A percentile compares a stretch with the other conserved stretches of the same genome.
Conservation (phyloP, 2,113 vertebrate genomes). For the Periophthalmodon schlosseri region DNA sequence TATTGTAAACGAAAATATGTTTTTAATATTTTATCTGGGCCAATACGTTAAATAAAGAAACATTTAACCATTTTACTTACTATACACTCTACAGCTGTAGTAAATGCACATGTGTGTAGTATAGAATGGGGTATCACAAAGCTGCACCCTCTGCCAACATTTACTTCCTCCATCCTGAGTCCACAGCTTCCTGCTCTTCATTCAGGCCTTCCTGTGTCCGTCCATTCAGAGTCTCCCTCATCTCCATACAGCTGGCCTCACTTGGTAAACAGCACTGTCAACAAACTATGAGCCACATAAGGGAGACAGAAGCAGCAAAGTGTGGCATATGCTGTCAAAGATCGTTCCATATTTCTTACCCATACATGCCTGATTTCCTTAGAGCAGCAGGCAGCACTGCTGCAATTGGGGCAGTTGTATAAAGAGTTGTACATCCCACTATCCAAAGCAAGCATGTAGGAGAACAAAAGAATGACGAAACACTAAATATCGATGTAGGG, state of each 20-base stretch:
- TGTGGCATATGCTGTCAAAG: constrained; percentile 22
- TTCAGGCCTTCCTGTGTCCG: constrained; percentile 63
- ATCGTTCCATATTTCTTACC: constrained; percentile 44
- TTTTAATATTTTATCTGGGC: no score
- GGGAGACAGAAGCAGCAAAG: constrained; percentile 22
- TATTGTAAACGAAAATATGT: not conserved
- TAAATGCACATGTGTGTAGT: no score
- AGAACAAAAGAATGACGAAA: no score
- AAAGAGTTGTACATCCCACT: no score
- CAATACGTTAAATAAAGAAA: not conserved
- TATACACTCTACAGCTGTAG: no score
- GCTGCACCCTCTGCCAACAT: constrained; percentile 42
- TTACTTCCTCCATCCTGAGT: constrained; percentile 43
- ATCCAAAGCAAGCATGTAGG: no score
- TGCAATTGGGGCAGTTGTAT: not conserved
- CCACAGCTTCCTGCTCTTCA: constrained; percentile 56
- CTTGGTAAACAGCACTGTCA: constrained; percentile 48
- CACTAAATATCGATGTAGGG: no score
- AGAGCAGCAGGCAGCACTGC: not conserved
- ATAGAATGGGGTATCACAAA: constrained; percentile 10
- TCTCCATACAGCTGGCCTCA: constrained; percentile 72
- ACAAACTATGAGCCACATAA: constrained; percentile 35
- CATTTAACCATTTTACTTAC: not conserved
- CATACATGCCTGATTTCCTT: constrained; percentile 38
- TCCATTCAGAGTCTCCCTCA: constrained; percentile 63